Conservation (phyloP, 2,888 invertebrate genomes). For the Metopia argyrocephala region DNA sequence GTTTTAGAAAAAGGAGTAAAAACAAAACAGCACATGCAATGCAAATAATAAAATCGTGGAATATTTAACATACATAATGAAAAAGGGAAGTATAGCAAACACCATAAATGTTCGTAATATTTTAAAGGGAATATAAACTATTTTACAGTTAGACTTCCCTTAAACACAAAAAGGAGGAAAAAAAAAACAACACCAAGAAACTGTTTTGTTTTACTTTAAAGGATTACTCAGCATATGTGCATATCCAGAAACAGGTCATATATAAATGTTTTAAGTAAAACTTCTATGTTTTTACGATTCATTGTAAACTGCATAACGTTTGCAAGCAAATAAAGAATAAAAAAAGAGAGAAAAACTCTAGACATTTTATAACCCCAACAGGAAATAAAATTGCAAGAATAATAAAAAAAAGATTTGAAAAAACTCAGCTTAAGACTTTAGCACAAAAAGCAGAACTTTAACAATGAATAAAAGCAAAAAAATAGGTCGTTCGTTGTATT, state of each 20-base stretch:
- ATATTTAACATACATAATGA: conserved; percentile 2
- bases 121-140: no score
- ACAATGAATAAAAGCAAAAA: conserved; percentile 1
- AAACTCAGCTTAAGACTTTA: neutral
- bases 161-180: neutral
- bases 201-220: neutral
- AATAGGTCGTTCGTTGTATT: conserved; percentile 30
- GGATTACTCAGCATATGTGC: neutral
- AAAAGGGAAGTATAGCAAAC: neutral
- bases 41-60: neutral
- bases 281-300: neutral
- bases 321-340: conserved; percentile 33
- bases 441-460: conserved; percentile 15
- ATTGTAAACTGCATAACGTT: neutral
- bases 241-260: conserved; percentile 16
- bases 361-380: conserved; percentile 23
- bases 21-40: neutral
- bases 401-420: neutral
- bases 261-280: conserved; percentile 16
- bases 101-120: no score
- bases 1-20: neutral
- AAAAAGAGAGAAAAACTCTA: neutral
- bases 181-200: neutral
- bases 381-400: conserved; percentile 14
- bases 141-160: neutral